Evolutionary conservation across 30 jellyfish, hydroid and myxozoan genomes (phyloP), one percentile per base, ranked within the genome.

Genomic region (Turritopsis rubra): DNA sequence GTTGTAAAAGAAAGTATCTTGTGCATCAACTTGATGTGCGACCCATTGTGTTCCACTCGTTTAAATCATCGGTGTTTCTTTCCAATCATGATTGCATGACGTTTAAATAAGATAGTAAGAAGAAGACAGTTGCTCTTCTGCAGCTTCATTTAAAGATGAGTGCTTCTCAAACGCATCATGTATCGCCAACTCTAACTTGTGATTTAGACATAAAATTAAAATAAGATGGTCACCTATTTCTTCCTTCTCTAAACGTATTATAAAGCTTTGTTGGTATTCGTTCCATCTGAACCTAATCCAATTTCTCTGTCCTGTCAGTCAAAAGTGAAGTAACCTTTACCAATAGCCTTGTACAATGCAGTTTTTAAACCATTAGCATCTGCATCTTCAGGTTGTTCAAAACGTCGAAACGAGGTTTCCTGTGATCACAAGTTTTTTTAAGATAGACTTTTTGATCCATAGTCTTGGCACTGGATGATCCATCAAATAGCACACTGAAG

Each of bases 191-290:
- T 78, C 85, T 1, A 78, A 24, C 0, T 52, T 30, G 29, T 81
- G 88, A 0, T 1, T 1, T 0, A 54, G 87, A 26, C 88, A 54
- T 7, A 27, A 26, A 0, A 68, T 1, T 1, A 1, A 26, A 0
- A 0, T 0, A 0, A 21, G 26, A 65, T 81, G 88, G 0, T 81
- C 85, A 8, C 88, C 88, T 0, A 81, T 0, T 7, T 81, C 87
- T 21, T 1, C 27, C 8, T 81, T 81, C 0, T 21, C 71, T 0
- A 54, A 0, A 9, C 53, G n/a, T n/a, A 0, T n/a, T 22, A 68
- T 0, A 75, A 16, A 1, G 77, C 77, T 68, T 68, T 68, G 77
- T 60, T 60, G 0, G 73, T 60, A 0, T 68, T 68, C 0, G 77
- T 68, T 0, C 77, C 77, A 1, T 68, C 77, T 7, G 77, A 68